Conservation (phyloP, 2,888 invertebrate species). For the Mythimna ferrago region DNA sequence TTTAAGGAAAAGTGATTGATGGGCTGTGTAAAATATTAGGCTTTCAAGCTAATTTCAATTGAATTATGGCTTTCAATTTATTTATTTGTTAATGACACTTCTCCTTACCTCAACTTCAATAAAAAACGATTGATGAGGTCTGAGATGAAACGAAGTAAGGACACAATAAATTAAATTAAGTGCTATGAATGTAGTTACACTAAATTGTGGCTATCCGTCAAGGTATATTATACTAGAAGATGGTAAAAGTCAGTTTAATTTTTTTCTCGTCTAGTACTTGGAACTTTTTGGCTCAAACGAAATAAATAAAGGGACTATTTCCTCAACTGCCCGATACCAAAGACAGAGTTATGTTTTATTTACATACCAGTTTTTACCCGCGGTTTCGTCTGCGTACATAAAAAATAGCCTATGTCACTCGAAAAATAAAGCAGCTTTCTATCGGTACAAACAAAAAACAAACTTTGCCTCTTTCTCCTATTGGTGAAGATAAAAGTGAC, state of each 20-base stretch:
- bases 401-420: too few species aligned
- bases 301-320: neutral
- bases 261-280: neutral
- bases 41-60: neutral
- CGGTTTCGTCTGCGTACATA: too few species aligned
- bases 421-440: too few species aligned
- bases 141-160: neutral
- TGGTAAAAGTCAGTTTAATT: neutral
- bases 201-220: conserved; percentile 17
- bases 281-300: neutral
- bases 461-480: too few species aligned
- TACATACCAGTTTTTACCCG: too few species aligned
- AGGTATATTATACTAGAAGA: neutral
- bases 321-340: too few species aligned
- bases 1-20: too few species aligned
- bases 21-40: neutral
- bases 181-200: neutral
- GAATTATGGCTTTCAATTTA: neutral
- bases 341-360: neutral
- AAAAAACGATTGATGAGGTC: conserved; percentile 4
- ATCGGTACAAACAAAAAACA: too few species aligned
- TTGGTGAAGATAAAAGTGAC: too few species aligned
- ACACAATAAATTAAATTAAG: conserved; percentile 23
- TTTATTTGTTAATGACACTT: neutral
- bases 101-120: neutral